Conservation (phyloP, 2,888 invertebrate species). For the Polymixis lichenea region DNA sequence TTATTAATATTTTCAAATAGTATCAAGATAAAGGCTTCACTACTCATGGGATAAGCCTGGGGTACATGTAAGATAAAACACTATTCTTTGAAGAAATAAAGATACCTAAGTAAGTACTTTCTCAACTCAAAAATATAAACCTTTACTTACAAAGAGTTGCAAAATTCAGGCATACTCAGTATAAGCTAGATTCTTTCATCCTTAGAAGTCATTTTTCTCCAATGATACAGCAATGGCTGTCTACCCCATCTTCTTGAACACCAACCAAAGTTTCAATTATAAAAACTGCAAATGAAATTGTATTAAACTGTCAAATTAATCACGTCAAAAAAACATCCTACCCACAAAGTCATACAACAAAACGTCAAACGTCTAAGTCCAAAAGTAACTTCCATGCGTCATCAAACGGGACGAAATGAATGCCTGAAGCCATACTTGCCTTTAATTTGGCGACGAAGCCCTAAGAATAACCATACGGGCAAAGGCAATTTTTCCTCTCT, state of each 20-base stretch:
- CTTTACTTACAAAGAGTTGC: too few species aligned
- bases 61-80: too few species aligned
- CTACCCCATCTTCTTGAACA: background rate
- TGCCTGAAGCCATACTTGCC: slow-evolving; percentile 76
- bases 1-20: too few species aligned
- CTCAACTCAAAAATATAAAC: too few species aligned
- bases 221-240: too few species aligned
- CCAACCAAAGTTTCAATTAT: background rate
- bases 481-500: slow-evolving; percentile 82
- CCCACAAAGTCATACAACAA: slow-evolving; percentile 1
- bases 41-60: too few species aligned
- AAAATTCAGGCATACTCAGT: too few species aligned
- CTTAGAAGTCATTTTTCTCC: too few species aligned
- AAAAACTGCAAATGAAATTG: background rate
- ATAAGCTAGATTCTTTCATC: too few species aligned
- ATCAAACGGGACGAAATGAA: slow-evolving; percentile 32
- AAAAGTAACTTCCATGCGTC: slow-evolving; percentile 48
- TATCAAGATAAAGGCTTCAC: too few species aligned
- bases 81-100: too few species aligned
- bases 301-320: background rate
- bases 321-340: background rate
- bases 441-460: slow-evolving; percentile 81
- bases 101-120: too few species aligned
- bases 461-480: slow-evolving; percentile 70
- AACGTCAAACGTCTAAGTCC: background rate